These are phyloP conservation scores for Ceratitis capitata DNA, from an alignment of 1,140 invertebrate genomes.

Conservation along the genomic window DNA sequence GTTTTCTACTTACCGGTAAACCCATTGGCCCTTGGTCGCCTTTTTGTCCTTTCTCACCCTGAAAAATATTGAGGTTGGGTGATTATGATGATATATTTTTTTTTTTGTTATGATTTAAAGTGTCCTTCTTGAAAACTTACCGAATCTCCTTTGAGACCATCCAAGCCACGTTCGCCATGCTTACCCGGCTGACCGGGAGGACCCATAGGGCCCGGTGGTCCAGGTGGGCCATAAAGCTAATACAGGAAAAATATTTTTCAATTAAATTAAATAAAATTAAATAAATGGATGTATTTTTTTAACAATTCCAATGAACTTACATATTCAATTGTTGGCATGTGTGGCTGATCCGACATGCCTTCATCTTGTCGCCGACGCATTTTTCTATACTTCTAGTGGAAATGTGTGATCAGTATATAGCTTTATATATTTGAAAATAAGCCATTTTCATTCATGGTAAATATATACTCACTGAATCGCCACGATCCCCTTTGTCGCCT, in stretches of 20 bases:
- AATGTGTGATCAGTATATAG: not conserved
- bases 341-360: slow-evolving; percentile 63
- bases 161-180: slow-evolving; percentile 77
- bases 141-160: slow-evolving; percentile 88
- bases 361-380: slow-evolving; percentile 83
- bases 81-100: no score
- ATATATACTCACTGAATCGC: slow-evolving; percentile 88
- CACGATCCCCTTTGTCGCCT: slow-evolving; percentile 91
- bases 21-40: slow-evolving; percentile 95
- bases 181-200: slow-evolving; percentile 86
- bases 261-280: not conserved
- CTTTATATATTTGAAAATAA: not conserved
- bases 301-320: slow-evolving; percentile 50
- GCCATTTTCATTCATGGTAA: not conserved
- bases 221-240: slow-evolving; percentile 62
- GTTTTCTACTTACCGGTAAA: slow-evolving; percentile 85
- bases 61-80: no score
- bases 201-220: slow-evolving; percentile 70
- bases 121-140: no score
- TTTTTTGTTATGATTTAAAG: no score
- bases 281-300: not conserved
- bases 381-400: slow-evolving; percentile 87
- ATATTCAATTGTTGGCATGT: slow-evolving; percentile 64
- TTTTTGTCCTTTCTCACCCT: slow-evolving; percentile 91
- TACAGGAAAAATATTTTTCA: no score